phyloP scores from a whole-genome alignment of 2,113 vertebrate species.

The Cyphomyrus discorhynchus region DNA sequence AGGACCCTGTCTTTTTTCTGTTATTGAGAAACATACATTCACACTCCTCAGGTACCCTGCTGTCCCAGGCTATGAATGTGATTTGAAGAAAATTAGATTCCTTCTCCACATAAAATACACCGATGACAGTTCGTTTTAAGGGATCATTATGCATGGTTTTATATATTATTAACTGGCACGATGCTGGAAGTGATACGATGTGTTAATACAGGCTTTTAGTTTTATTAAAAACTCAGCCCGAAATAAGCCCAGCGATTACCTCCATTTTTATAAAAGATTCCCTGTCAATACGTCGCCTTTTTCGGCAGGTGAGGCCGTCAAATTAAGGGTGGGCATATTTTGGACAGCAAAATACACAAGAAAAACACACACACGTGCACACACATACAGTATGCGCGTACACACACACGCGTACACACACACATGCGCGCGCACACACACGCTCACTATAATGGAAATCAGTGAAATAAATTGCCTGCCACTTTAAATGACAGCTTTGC shows the following conservation, averaged over 20 bases:
- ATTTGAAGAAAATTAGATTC: constrained; percentile 73
- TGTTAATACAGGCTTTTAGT: constrained; percentile 72
- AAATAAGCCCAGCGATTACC: constrained; percentile 54
- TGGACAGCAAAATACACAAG: constrained; percentile 12
- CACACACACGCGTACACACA: not conserved
- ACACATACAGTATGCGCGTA: not conserved
- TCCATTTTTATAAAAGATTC: constrained; percentile 36
- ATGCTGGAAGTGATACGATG: constrained; percentile 62
- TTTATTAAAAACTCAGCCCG: constrained; percentile 59
- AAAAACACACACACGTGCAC: not conserved
- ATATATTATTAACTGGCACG: constrained; percentile 67
- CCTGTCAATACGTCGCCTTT: constrained; percentile 21
- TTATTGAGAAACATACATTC: constrained; percentile 34
- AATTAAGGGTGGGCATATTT: constrained; percentile 29
- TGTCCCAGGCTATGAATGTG: constrained; percentile 77
- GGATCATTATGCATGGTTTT: constrained; percentile 64
- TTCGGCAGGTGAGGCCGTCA: constrained; percentile 21
- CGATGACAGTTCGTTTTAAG: constrained; percentile 67
- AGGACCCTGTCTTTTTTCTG: constrained; percentile 52
- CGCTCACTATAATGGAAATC: constrained; percentile 4
- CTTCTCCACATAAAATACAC: constrained; percentile 56
- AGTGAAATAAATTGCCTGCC: constrained; percentile 31
- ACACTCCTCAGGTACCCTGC: constrained; percentile 54
- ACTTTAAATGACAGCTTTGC: constrained; percentile 32
- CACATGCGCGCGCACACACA: not conserved